These are phyloP conservation scores for Chrysopa pallens DNA, from an alignment of 1,140 invertebrate species.

Conservation along the genomic window DNA sequence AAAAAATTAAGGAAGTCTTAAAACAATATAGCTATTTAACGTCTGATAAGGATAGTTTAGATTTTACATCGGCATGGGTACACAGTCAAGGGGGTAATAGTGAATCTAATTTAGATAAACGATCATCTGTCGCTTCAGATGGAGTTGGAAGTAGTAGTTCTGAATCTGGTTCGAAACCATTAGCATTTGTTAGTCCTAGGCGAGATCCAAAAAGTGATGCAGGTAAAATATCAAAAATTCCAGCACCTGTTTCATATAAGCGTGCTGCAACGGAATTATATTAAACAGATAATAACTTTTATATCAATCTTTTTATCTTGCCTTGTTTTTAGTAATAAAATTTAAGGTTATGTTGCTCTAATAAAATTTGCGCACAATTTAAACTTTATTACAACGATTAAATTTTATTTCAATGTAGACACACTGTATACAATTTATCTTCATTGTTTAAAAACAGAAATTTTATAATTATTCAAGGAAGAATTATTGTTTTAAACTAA, in stretches of 20 bases:
- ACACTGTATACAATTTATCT: too few relatives aligned
- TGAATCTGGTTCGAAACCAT: slow-evolving; percentile 18
- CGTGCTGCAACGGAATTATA: not conserved
- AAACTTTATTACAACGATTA: too few relatives aligned
- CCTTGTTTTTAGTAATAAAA: too few relatives aligned
- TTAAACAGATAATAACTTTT: not conserved
- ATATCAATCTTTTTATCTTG: too few relatives aligned
- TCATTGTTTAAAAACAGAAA: too few relatives aligned
- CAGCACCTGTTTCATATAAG: slow-evolving; percentile 28
- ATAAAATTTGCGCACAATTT: too few relatives aligned
- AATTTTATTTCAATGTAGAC: too few relatives aligned
- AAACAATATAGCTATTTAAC: slow-evolving; percentile 36
- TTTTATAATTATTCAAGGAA: too few relatives aligned
- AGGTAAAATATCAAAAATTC: slow-evolving; percentile 27
- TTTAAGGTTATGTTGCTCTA: too few relatives aligned
- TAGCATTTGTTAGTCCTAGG: slow-evolving; percentile 25
- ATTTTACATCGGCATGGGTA: slow-evolving; percentile 54
- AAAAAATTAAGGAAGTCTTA: slow-evolving; percentile 51
- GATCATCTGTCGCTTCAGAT: slow-evolving; percentile 7
- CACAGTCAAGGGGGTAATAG: slow-evolving; percentile 45
- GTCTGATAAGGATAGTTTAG: slow-evolving; percentile 39
- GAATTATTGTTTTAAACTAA: too few relatives aligned
- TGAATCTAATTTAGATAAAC: slow-evolving; percentile 17
- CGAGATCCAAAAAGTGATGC: slow-evolving; percentile 31
- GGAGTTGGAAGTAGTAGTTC: slow-evolving; percentile 6